Base-by-base conservation (phyloP, 2,797 vertebrate species). In the Meriones psammophilus region DNA sequence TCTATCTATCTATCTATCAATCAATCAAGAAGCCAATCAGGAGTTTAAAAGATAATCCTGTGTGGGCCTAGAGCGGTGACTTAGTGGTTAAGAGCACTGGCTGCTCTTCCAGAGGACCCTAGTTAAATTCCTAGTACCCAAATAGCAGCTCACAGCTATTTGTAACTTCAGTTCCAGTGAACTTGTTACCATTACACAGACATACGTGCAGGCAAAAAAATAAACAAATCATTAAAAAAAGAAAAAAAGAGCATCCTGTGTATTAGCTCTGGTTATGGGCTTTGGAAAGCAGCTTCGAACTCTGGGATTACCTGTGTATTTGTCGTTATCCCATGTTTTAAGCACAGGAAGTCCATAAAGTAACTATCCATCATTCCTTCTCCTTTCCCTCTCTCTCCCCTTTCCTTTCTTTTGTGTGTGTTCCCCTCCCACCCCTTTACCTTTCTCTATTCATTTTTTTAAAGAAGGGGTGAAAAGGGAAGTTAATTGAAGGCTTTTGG, bases 11-110 rank as follows among this genome's bases (percentile, higher is more conserved):
- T 39, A 42, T 50, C 9, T 10, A 56, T 30, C 92, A 91, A 33
- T 92, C 92, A 79, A 60, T n/a, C 54, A 89, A 87, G 24, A 94
- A 92, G 83, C 5, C 60, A 62, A 74, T 83, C 33, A 83, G 18
- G 22, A 80, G 5, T 78, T 83, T 12, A 64, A 88, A 64, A 20
- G 39, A 46, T 42, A 46, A 33, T 42, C n/a, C 71, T 74, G 8
- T 76, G 22, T 39, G 77, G 77, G 30, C 18, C 54, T 54, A 33
- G 50, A n/a, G 50, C 50, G 9, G 9, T 50, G 50, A 10, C 50
- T 50, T 10, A 50, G 50, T 50, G 50, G 77, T 79, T 58, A 56
- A 22, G 9, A 78, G 2, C 18, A 13, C 50, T 22, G 9, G 8
- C 33, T 81, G 73, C 12, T 76, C 73, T 42, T 74, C 20, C 39